Base-by-base conservation (phyloP, 2,797 vertebrate genomes). In the Zonotrichia albicollis region DNA sequence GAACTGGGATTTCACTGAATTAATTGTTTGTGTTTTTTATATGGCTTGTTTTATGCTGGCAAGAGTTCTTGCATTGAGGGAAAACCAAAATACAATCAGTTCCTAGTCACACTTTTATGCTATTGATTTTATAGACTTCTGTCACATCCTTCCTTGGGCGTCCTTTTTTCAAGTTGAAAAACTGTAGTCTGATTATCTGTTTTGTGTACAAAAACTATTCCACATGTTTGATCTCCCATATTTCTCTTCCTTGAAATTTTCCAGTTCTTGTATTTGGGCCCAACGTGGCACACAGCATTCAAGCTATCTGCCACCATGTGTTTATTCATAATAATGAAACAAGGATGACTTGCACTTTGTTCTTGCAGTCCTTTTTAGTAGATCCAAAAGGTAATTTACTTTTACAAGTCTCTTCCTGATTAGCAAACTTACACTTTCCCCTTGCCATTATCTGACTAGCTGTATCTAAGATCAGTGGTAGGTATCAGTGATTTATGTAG, bases 81-180 rank as follows among this genome's bases (percentile, higher is more conserved):
- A 87, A 84, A 89, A 84, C 4, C 66, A 80, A 93, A 83, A 60
- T 87, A 72, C 51, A 61, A 61, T 72, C 38, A 36, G 50, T 65
- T 89, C 30, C 34, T 61, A 43, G 82, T 95, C 65, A 80, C 26
- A 27, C 10, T 71, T 80, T 78, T 45, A 54, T 65, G 30, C 16
- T 67, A 91, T 83, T 89, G 84, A 85, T 92, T 92, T 93, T 89
- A 54, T 46, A 87, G 50, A n/a, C 16, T 85, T 94, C n/a, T 92
- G 84, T 75, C 65, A 61, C 13, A 17, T 87, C 13, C 18, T 87
- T 60, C 61, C 54, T 85, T 7, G 13, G 57, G 50, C 45, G 51
- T 60, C 11, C 6, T 55, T 83, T 92, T 92, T 70, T 70, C 21
- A 77, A 54, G 34, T 26, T 89, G 67, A 79, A 92, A 92, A 80